Evolutionary conservation across 1,140 invertebrate genomes (phyloP), one percentile per base, ranked within the genome.

Genomic region (Leguminivora glycinivorella): DNA sequence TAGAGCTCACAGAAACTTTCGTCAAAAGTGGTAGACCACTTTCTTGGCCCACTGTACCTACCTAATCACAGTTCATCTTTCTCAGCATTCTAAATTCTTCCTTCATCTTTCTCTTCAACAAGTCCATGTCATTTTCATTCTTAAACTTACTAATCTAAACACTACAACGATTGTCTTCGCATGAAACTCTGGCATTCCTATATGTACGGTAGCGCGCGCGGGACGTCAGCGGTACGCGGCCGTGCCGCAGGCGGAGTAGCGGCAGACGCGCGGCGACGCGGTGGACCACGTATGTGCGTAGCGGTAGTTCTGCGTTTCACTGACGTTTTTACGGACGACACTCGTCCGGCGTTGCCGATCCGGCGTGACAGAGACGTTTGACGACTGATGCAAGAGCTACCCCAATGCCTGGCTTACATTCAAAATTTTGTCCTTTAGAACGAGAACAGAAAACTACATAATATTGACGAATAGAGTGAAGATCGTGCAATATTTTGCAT

Each of bases 181-280:
- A 52, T 52, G 47, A 40, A 29, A 66, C 69, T 79, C 76, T 79
- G 76, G 75, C 76, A 77, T 75, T 79, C 79, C 74, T 75, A 63
- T 78, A 70, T 75, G 74, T 77, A 72, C 9, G 56, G 82, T 81
- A 82, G 69, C 79, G 77, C 77, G 81, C 74, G 76, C 68, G 68
- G 70, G 79, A 70, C 70, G 76, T 71, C 77, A 78, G 80, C 77
- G 81, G 78, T 87, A 86, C 83, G 81, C 83, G 72, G 85, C 84
- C 66, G 82, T 83, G 78, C 81, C 84, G 72, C 81, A 76, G 75
- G 74, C 74, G 79, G 84, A 85, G 73, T 81, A 80, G 75, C 79
- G 83, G 71, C 72, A 70, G 63, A 70, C 85, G 75, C 69, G 77
- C 22, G 25, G 63, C 31, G 79, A 73, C 75, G 80, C 80, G 72